phyloP scores from a whole-genome alignment of 2,113 vertebrate genomes.

The Pedetes capensis region DNA sequence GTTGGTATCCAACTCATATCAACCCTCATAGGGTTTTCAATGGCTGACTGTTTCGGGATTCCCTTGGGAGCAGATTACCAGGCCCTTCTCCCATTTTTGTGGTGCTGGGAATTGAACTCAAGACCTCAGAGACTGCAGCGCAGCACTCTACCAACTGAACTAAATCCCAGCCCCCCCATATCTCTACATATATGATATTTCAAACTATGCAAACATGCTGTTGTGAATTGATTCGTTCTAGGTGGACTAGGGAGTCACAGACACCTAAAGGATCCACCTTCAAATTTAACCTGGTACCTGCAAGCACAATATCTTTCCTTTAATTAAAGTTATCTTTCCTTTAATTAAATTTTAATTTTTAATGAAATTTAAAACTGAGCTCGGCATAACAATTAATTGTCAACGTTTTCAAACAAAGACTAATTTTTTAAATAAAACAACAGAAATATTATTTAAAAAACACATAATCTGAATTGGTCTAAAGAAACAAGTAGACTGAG shows the following conservation, averaged over 20 bases:
- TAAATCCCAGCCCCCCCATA: no score
- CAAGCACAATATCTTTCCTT: no score
- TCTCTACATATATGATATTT: background rate
- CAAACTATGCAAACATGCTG: background rate
- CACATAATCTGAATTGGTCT: background rate
- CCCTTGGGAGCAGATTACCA: no score
- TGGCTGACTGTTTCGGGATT: no score
- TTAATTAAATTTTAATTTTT: background rate
- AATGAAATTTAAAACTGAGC: background rate
- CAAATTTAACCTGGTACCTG: background rate
- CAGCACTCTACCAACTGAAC: no score
- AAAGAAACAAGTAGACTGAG: background rate
- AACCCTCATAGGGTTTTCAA: no score
- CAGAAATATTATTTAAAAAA: background rate
- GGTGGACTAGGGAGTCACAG: background rate
- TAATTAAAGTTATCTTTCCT: background rate
- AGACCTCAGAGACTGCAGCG: no score
- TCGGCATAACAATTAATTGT: background rate
- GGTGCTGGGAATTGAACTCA: no score
- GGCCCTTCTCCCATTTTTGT: no score
- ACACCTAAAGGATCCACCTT: background rate
- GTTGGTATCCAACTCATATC: no score
- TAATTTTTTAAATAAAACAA: background rate
- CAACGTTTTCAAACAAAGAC: background rate
- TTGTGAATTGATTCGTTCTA: background rate